Conservation (phyloP, 2,113 vertebrate species). For the Argyrosomus japonicus region DNA sequence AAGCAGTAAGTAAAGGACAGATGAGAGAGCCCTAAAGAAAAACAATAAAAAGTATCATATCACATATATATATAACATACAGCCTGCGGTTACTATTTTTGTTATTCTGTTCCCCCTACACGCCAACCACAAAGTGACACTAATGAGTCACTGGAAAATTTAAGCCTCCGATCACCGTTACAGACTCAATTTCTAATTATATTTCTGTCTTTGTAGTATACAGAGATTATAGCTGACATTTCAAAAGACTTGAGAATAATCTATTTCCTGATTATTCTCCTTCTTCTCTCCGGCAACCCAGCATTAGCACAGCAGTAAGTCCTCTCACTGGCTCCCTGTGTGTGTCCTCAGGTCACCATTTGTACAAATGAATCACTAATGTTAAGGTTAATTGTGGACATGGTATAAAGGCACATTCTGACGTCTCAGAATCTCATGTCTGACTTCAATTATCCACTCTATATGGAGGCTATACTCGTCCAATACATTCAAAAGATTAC, state of each 20-base stretch:
- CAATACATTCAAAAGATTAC: not conserved
- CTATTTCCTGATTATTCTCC: conserved; percentile 4
- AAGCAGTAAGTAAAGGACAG: not conserved
- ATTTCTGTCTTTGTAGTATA: conserved; percentile 8
- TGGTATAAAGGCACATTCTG: not conserved
- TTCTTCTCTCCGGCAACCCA: not conserved
- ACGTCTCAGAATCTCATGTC: no score
- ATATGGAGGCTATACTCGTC: not conserved
- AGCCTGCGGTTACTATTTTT: not conserved
- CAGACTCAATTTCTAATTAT: conserved; percentile 38
- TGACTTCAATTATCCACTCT: not conserved
- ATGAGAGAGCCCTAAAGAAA: no score
- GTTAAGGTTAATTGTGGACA: not conserved
- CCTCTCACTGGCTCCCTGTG: not conserved
- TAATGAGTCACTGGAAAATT: conserved; percentile 22
- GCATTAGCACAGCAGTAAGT: conserved; percentile 2
- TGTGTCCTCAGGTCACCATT: not conserved
- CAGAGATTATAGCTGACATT: conserved; percentile 51
- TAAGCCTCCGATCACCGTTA: conserved; percentile 1
- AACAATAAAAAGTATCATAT: no score
- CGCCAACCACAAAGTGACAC: conserved; percentile 9
- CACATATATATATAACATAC: not conserved
- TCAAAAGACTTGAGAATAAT: conserved; percentile 35
- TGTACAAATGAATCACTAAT: not conserved
- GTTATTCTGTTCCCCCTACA: not conserved